Evolutionary conservation across 35 echinoderm and acorn worm genomes (phyloP).

Genomic region (Apostichopus californicus): DNA sequence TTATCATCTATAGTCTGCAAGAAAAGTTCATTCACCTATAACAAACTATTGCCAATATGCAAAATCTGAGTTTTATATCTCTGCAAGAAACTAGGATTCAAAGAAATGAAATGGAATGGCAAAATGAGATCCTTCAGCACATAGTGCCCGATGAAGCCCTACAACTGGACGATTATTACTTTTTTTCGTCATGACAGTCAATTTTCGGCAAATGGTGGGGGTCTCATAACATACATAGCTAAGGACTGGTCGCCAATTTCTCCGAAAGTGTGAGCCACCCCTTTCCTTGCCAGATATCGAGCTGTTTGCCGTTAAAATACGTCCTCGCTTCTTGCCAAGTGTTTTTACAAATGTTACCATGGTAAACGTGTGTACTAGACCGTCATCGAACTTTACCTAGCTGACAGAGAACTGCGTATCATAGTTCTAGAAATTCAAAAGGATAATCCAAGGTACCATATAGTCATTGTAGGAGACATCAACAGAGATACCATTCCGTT

Average conservation of each 20-base stretch:
- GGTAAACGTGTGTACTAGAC: neutral
- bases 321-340: slow-evolving; percentile 26
- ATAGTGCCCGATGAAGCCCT: no score
- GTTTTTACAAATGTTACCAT: neutral
- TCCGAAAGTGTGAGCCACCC: slow-evolving; percentile 22
- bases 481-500: neutral
- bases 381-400: slow-evolving; percentile 6
- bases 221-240: neutral
- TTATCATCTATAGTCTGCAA: no score
- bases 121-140: no score
- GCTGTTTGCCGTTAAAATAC: neutral
- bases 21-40: no score
- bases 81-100: no score
- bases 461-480: neutral
- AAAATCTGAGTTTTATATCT: no score
- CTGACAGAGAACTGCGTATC: neutral
- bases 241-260: neutral
- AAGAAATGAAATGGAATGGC: no score
- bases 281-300: slow-evolving; percentile 17
- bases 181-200: slow-evolving; percentile 9
- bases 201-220: slow-evolving; percentile 20
- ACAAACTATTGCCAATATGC: no score
- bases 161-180: neutral
- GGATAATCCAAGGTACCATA: neutral
- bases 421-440: no score